A percentile compares a stretch with the other conserved stretches of the same genome.
Evolutionary conservation across 2,113 vertebrate genomes (phyloP).

Genomic region (Pseudorasbora parva): DNA sequence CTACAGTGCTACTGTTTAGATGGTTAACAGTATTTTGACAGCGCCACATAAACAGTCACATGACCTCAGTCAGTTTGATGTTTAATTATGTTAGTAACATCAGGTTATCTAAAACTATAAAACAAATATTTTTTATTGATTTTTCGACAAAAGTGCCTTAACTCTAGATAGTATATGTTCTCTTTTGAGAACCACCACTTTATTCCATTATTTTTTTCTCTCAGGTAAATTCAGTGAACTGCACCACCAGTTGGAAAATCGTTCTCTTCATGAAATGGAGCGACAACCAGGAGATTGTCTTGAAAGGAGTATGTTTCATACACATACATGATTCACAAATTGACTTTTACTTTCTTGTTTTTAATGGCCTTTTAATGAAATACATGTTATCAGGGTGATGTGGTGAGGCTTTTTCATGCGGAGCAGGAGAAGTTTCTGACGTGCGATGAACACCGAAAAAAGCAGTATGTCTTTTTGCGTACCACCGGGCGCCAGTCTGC

Average conservation of each 20-base stretch:
- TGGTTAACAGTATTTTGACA: no score
- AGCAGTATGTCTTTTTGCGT: constrained; percentile 95
- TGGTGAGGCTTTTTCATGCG: constrained; percentile 94
- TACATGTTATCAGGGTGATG: constrained; percentile 83
- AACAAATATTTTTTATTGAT: not conserved
- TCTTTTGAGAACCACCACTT: not conserved
- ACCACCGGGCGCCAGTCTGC: constrained; percentile 95
- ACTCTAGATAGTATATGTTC: not conserved
- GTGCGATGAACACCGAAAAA: constrained; percentile 95
- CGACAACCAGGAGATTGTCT: constrained; percentile 93
- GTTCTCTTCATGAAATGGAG: constrained; percentile 99
- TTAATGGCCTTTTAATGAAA: not conserved
- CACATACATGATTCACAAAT: not conserved
- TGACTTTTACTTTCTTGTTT: not conserved
- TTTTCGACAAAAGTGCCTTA: not conserved
- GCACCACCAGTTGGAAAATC: constrained; percentile 99
- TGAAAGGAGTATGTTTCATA: constrained; percentile 87
- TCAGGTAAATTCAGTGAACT: constrained; percentile 98
- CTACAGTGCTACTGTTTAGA: no score
- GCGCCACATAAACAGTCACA: no score
- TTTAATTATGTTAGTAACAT: no score
- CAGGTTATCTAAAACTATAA: not conserved
- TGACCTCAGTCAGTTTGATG: no score
- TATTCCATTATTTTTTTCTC: not conserved
- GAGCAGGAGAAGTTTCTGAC: constrained; percentile 99